Conservation (phyloP, 2,113 vertebrate species). For the Philantomba maxwellii region DNA sequence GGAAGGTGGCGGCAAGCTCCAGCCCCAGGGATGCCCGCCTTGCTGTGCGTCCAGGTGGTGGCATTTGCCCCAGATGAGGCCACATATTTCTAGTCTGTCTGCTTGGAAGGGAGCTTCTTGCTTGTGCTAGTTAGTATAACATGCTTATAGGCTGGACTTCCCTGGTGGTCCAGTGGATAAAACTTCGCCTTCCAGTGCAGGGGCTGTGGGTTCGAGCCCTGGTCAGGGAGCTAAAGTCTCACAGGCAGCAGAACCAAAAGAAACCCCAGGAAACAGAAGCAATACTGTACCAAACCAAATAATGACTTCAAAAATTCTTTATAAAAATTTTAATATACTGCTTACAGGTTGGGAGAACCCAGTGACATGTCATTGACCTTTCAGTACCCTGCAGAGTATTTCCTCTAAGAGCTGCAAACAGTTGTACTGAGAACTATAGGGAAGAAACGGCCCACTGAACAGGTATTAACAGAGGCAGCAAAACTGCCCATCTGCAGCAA, state of each 20-base stretch:
- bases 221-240: not conserved
- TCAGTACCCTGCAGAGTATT: not conserved
- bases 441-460: not conserved
- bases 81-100: not conserved
- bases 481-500: not conserved
- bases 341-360: not conserved
- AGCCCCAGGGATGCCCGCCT: not conserved
- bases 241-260: not conserved
- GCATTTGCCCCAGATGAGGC: accelerated
- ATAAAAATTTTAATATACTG: not conserved
- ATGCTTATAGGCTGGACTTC: not conserved
- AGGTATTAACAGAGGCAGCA: not conserved
- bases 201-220: not conserved
- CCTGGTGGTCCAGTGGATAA: not conserved
- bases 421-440: not conserved
- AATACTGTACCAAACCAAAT: not conserved
- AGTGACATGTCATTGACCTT: not conserved
- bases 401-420: not conserved
- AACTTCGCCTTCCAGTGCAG: not conserved
- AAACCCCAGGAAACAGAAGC: not conserved
- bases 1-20: not conserved
- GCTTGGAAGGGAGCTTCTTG: not conserved
- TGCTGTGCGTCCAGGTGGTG: not conserved
- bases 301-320: not conserved
- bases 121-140: not conserved